These are phyloP conservation scores for Xestia sexstrigata DNA, from an alignment of 2,888 invertebrate genomes.

Conservation along the genomic window DNA sequence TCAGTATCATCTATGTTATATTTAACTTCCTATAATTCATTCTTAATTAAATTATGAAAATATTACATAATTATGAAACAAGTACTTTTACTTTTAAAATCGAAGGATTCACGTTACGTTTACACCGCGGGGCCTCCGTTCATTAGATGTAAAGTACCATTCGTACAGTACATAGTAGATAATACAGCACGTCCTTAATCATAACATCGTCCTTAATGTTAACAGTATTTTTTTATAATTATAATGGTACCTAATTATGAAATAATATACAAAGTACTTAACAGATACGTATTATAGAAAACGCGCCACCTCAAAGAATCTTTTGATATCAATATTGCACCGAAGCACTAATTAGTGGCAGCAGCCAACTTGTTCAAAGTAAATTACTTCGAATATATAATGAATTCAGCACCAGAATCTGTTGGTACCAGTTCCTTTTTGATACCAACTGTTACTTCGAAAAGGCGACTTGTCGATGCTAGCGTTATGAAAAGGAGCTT, in stretches of 20 bases:
- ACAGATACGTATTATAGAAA: not conserved
- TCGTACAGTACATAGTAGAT: not conserved
- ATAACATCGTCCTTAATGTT: no score
- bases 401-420: conserved; percentile 40
- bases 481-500: conserved; percentile 81
- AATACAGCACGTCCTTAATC: not conserved
- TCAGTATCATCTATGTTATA: no score
- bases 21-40: no score
- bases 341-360: conserved; percentile 21
- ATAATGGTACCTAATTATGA: no score
- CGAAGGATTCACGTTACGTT: not conserved
- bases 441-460: conserved; percentile 67
- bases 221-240: not conserved
- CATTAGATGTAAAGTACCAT: not conserved
- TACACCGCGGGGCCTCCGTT: not conserved
- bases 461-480: conserved; percentile 76
- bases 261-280: not conserved
- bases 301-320: not conserved
- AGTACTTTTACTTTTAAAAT: not conserved
- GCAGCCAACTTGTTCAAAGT: not conserved
- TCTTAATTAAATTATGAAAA: no score
- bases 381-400: conserved; percentile 3
- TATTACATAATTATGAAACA: no score
- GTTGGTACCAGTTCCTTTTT: conserved; percentile 51
- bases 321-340: conserved; percentile 27